Evolutionary conservation across 2,797 vertebrate genomes (phyloP).

Genomic region (Darevskia mixta): DNA sequence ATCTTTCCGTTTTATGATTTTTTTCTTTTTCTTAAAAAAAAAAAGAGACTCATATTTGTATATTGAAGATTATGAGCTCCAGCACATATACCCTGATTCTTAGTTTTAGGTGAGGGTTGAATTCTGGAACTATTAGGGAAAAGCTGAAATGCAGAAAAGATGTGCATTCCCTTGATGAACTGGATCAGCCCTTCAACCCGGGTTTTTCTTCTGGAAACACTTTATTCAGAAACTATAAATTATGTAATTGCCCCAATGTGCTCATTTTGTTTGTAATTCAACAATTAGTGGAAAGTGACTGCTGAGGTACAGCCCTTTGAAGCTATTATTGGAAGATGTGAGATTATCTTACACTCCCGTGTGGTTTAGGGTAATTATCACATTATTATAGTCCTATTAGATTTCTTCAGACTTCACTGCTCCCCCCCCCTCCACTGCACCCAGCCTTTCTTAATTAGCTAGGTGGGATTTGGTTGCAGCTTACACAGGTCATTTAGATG

Average conservation of each 20-base stretch:
- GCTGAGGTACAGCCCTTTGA: not conserved
- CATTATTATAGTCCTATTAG: constrained; percentile 31
- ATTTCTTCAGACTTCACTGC: constrained; percentile 49
- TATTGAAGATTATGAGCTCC: not conserved
- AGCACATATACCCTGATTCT: not conserved
- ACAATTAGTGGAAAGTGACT: not conserved
- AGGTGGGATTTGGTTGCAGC: constrained; percentile 45
- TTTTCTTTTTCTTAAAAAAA: too few relatives aligned
- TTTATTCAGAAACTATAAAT: constrained; percentile 6
- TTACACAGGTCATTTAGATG: constrained; percentile 42
- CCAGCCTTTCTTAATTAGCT: constrained; percentile 43
- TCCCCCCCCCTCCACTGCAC: not conserved
- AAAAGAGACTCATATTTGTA: too few relatives aligned
- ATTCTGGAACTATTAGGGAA: not conserved
- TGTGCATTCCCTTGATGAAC: not conserved
- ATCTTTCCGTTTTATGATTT: not conserved
- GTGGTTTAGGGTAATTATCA: constrained; percentile 27
- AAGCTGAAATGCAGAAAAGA: not conserved
- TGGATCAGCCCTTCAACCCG: not conserved
- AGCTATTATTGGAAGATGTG: not conserved
- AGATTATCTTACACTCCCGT: not conserved
- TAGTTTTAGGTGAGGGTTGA: not conserved
- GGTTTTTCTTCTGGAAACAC: not conserved
- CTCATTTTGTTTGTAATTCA: not conserved
- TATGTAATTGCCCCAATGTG: constrained; percentile 15